Evolutionary conservation across 2,888 invertebrate genomes (phyloP), one percentile per base, ranked within the genome.

Genomic region (Sialis fuliginosa): DNA sequence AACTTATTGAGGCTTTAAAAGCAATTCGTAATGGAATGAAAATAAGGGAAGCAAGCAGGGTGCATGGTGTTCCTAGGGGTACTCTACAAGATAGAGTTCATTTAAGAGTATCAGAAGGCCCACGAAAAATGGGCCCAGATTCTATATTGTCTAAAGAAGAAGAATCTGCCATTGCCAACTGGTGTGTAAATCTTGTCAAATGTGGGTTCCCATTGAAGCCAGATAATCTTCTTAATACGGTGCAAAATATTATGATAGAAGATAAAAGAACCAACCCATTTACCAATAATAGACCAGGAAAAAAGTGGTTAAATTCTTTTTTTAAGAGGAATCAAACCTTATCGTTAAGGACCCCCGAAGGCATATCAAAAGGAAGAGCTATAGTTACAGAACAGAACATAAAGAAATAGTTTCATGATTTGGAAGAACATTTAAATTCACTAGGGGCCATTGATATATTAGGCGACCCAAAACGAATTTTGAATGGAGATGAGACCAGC

Each of bases 141-240:
- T n/a, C n/a, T n/a, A n/a, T 22, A 22, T 22, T 22, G 22, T 22
- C 22, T 22, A 22, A 22, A 22, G 22, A 22, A 22, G 22, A 22
- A 22, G 22, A 22, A 22, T 22, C 22, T 22, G 22, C 22, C 22
- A 22, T 22, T 22, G 4, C 22, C 22, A 22, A 22, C 22, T 56
- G 56, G 55, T 50, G 55, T 45, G 22, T 54, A 34, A 51, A 54
- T 34, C 52, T 54, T 37, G 42, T 54, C 8, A 54, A 54, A 48
- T 55, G 54, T 53, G 56, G 56, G 35, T 58, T 56, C 49, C 55
- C 54, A 39, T 50, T 55, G 6, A 54, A 56, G 49, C 54, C 57
- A 50, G 50, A 52, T 30, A 53, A 55, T 47, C 45, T 55, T 33
- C 48, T 57, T 43, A 52, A 56, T 45, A 54, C 55, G 13, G 57